Evolutionary conservation across 2,888 invertebrate species (phyloP).

Genomic region (Choristoneura rosaceana): DNA sequence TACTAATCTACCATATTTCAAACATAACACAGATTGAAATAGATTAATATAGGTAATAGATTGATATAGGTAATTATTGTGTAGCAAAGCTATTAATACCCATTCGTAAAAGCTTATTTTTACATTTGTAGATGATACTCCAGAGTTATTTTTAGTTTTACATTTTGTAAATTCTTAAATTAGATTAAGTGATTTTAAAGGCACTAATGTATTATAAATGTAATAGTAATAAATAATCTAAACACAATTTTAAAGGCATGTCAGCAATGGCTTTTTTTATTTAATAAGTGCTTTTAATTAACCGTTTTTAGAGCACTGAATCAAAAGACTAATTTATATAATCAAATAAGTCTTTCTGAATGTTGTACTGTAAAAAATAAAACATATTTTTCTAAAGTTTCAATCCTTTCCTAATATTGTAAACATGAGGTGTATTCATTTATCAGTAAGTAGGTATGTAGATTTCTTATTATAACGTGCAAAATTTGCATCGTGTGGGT

Average conservation of each 20-base stretch:
- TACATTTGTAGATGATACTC: too few species aligned
- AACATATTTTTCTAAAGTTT: conserved; percentile 16
- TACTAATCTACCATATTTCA: too few species aligned
- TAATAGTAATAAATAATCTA: not conserved
- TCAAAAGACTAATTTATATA: conserved; percentile 6
- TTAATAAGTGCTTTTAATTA: not conserved
- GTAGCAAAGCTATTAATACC: not conserved
- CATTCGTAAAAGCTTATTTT: not conserved
- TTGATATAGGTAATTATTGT: too few species aligned
- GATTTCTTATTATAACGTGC: not conserved
- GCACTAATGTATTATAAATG: not conserved
- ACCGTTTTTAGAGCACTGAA: not conserved
- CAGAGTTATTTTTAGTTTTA: not conserved
- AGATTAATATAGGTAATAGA: too few species aligned
- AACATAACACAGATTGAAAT: not conserved
- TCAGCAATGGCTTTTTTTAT: not conserved
- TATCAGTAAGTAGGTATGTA: not conserved
- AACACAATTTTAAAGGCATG: conserved; percentile 1
- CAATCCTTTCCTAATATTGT: not conserved
- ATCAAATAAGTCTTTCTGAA: conserved; percentile 8
- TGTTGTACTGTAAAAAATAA: not conserved
- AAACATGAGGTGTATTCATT: not conserved
- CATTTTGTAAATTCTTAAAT: not conserved
- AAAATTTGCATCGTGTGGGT: not conserved
- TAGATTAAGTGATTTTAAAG: conserved; percentile 1